Evolutionary conservation across 2,888 invertebrate genomes (phyloP).

Genomic region (Drosophila eohydei): DNA sequence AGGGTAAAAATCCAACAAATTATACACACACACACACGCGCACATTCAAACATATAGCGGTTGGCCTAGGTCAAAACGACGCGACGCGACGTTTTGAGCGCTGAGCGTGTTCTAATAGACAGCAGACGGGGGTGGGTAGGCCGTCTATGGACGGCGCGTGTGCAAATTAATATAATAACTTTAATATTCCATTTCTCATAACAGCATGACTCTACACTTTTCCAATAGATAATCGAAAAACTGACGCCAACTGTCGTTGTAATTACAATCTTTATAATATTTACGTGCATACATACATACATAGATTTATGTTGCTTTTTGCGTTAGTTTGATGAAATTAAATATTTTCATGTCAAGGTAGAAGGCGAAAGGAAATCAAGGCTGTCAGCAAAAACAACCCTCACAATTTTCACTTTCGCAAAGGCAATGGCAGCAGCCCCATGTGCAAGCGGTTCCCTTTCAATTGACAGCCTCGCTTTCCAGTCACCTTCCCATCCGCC

Average conservation of each 20-base stretch:
- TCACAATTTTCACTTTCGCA: slow-evolving; percentile 57
- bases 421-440: slow-evolving; percentile 13
- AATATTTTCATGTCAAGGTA: slow-evolving; percentile 59
- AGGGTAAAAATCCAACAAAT: slow-evolving; percentile 35
- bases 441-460: slow-evolving; percentile 59
- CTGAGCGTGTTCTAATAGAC: slow-evolving; percentile 29
- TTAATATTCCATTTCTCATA: slow-evolving; percentile 4
- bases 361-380: slow-evolving; percentile 42
- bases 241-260: slow-evolving; percentile 44
- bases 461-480: slow-evolving; percentile 41
- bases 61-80: slow-evolving; percentile 74
- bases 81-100: slow-evolving; percentile 23
- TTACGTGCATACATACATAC: neutral
- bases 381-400: slow-evolving; percentile 46
- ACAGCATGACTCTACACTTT: slow-evolving; percentile 45
- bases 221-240: slow-evolving; percentile 12
- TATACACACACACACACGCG: slow-evolving; percentile 11
- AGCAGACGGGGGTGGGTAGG: neutral
- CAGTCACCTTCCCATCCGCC: slow-evolving; percentile 40
- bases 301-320: slow-evolving; percentile 9
- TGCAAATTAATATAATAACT: slow-evolving; percentile 57
- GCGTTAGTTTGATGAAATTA: slow-evolving; percentile 50
- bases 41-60: slow-evolving; percentile 23
- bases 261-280: neutral
- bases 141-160: slow-evolving; percentile 38